These are phyloP conservation scores for Timema cristinae DNA, from an alignment of 2,888 invertebrate genomes.

Conservation along the genomic window DNA sequence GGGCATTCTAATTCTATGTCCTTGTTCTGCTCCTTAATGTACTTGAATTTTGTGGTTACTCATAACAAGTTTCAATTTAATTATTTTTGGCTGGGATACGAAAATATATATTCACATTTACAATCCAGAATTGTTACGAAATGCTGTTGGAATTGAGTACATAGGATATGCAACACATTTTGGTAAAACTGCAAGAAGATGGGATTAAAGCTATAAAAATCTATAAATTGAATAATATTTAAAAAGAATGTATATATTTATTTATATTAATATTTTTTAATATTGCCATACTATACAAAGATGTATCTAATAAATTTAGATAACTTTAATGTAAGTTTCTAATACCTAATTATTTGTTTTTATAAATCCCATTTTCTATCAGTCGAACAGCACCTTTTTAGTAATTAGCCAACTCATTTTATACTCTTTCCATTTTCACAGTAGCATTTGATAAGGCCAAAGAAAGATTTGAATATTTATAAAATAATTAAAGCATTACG, in stretches of 20 bases:
- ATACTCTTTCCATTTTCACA: conserved; percentile 22
- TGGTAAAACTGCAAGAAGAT: conserved; percentile 27
- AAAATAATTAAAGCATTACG: conserved; percentile 25
- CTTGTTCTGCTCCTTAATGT: conserved; percentile 19
- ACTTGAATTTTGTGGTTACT: conserved; percentile 29
- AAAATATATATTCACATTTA: conserved; percentile 35
- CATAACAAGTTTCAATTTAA: conserved; percentile 29
- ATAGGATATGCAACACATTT: conserved; percentile 32
- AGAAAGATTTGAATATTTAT: conserved; percentile 22
- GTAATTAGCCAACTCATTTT: conserved; percentile 21
- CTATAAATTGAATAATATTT: conserved; percentile 15
- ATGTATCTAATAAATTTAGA: conserved; percentile 16
- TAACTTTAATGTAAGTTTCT: conserved; percentile 10
- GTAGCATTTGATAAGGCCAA: conserved; percentile 29
- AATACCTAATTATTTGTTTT: conserved; percentile 15
- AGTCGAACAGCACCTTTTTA: conserved; percentile 25
- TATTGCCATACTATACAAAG: conserved; percentile 11
- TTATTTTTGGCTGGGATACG: conserved; percentile 32
- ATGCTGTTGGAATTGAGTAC: conserved; percentile 31
- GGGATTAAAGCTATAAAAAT: conserved; percentile 19
- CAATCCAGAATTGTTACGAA: conserved; percentile 32
- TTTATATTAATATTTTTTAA: conserved; percentile 13
- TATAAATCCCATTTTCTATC: conserved; percentile 24
- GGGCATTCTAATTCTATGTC: conserved; percentile 24
- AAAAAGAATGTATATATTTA: conserved; percentile 16